Evolutionary conservation across 2,888 invertebrate genomes (phyloP).

Genomic region (Andrena marginata): DNA sequence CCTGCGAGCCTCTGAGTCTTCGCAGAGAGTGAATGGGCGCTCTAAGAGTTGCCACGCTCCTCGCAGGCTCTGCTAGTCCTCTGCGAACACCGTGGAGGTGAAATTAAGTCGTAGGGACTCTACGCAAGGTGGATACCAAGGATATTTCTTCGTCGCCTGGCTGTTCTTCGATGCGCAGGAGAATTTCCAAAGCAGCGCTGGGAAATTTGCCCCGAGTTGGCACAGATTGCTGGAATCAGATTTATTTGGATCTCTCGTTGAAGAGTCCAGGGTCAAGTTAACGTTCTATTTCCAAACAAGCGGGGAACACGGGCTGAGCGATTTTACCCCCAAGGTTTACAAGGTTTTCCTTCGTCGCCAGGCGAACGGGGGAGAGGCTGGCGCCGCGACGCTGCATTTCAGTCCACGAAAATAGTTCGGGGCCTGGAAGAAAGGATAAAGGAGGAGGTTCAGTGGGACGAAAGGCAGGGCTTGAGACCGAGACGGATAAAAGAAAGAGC

Average conservation of each 20-base stretch:
- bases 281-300: background rate
- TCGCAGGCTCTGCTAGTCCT: too few species aligned
- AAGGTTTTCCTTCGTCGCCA: background rate
- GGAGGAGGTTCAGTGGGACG: conserved; percentile 15
- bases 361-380: background rate
- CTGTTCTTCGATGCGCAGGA: too few species aligned
- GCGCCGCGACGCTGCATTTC: conserved; percentile 24
- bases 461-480: conserved; percentile 16
- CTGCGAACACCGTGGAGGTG: too few species aligned
- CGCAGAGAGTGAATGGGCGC: too few species aligned
- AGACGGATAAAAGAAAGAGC: conserved; percentile 29
- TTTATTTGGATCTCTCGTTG: background rate
- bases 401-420: conserved; percentile 34
- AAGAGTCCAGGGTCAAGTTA: background rate
- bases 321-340: background rate
- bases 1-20: conserved; percentile 28
- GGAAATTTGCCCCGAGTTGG: too few species aligned
- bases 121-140: too few species aligned
- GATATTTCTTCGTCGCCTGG: too few species aligned
- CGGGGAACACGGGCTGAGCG: background rate
- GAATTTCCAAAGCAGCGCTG: too few species aligned
- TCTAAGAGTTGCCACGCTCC: background rate
- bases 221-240: background rate
- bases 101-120: too few species aligned
- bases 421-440: conserved; percentile 27